Evolutionary conservation across 2,797 vertebrate species (phyloP), one percentile per base, ranked within the genome.

Genomic region (Hydrolagus colliei): DNA sequence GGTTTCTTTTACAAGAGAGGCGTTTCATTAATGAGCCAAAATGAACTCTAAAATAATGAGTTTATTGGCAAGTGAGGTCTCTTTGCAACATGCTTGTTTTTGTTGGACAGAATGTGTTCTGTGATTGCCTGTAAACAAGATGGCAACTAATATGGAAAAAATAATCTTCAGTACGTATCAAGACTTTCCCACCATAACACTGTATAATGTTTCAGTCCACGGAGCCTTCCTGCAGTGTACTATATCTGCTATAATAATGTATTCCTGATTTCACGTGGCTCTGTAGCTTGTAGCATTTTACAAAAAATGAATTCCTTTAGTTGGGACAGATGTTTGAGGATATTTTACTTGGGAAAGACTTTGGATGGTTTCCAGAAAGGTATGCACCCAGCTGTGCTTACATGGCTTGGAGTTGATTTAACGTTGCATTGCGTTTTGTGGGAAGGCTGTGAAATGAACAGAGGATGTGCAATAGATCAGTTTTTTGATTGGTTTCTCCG

Each of bases 11-110:
- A 89, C 77, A 87, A 86, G 85, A 10, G 0, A 63, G 86, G 59
- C 72, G 87, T 88, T 89, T 90, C 91, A 92, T 90, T 90, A 89
- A 87, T 73, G 52, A 88, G 89, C 92, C 89, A 89, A 5, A 88
- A 91, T 89, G 91, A 88, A 59, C 88, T 35, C 67, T 20, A 74
- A 75, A 73, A 86, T 86, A 77, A 88, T 86, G 88, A 88, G 89
- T 76, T 67, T 86, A 68, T 79, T 79, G 86, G 86, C 22, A 52
- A 52, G 65, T 52, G 35, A 41, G 32, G 18, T 74, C 86, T 90
- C 88, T 90, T 85, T 90, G 89, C 89, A 88, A 86, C 77, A 86
- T 0, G 18, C 11, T 88, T 89, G 86, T 89, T 91, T 90, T 90
- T 86, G 1, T 90, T 91, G 88, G 87, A 91, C 32, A 18, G 32